These are phyloP conservation scores for Calyptommatus sinebrachiatus DNA, from an alignment of 2,113 vertebrate genomes.

Conservation along the genomic window DNA sequence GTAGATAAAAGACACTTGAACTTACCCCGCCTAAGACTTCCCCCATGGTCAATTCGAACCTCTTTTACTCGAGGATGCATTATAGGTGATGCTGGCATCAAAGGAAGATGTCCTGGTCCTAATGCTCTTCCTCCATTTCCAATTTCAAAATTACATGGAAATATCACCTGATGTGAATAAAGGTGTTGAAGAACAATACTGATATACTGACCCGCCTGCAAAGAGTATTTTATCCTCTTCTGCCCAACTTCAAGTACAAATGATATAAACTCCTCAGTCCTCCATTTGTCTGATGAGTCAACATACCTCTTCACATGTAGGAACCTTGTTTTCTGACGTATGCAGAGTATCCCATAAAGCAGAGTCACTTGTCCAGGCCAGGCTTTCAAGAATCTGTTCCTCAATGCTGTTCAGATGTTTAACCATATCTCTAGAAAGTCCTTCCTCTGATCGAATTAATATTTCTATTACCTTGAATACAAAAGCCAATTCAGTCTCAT, in stretches of 20 bases:
- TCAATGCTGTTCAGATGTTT: conserved; percentile 95
- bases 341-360: conserved; percentile 85
- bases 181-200: conserved; percentile 6
- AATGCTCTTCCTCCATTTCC: conserved; percentile 68
- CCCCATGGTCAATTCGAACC: conserved; percentile 85
- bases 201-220: no score
- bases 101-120: conserved; percentile 81
- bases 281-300: background rate
- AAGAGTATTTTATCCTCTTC: background rate
- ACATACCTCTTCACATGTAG: conserved; percentile 93
- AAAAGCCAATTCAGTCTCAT: conserved; percentile 23
- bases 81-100: conserved; percentile 90
- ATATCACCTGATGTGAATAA: conserved; percentile 83
- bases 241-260: background rate
- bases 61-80: conserved; percentile 95
- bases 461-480: conserved; percentile 89
- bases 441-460: conserved; percentile 94
- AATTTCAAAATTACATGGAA: conserved; percentile 88
- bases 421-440: conserved; percentile 95
- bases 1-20: conserved; percentile 9
- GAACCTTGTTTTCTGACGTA: conserved; percentile 79
- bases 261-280: background rate
- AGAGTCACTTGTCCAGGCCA: conserved; percentile 85
- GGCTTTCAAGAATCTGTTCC: conserved; percentile 92
- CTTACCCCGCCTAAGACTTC: conserved; percentile 81